Evolutionary conservation across 2,113 vertebrate species (phyloP).

Genomic region (Triplophysa tibetana): DNA sequence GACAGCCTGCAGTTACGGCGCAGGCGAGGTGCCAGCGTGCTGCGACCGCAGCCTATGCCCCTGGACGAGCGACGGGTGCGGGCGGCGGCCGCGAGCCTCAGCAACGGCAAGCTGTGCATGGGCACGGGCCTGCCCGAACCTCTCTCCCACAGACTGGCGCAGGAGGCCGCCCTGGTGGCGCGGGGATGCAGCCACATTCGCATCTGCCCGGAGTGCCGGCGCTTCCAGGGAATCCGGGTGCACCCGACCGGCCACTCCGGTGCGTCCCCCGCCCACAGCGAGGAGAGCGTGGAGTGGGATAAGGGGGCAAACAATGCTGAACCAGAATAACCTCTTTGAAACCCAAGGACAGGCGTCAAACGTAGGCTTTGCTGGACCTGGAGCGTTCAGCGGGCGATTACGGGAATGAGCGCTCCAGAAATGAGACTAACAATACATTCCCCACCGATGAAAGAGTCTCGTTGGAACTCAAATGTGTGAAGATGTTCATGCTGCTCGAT

Average conservation of each 20-base stretch:
- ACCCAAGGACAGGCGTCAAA: neutral
- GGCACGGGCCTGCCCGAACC: slow-evolving; percentile 85
- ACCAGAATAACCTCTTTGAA: slow-evolving; percentile 81
- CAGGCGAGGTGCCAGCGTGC: slow-evolving; percentile 67
- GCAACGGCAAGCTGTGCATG: slow-evolving; percentile 91
- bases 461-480: neutral
- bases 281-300: slow-evolving; percentile 95
- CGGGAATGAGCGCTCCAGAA: neutral
- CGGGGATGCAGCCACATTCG: slow-evolving; percentile 93
- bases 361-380: neutral
- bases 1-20: slow-evolving; percentile 88
- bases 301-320: slow-evolving; percentile 94
- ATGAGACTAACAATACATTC: neutral
- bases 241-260: slow-evolving; percentile 68
- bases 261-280: slow-evolving; percentile 83
- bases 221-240: slow-evolving; percentile 90
- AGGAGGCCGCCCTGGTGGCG: slow-evolving; percentile 89
- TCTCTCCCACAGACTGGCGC: slow-evolving; percentile 90
- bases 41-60: slow-evolving; percentile 74
- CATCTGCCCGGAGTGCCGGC: slow-evolving; percentile 93
- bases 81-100: slow-evolving; percentile 79
- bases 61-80: slow-evolving; percentile 82
- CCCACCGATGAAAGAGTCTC: neutral
- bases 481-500: slow-evolving; percentile 20
- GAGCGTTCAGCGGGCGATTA: slow-evolving; percentile 1